Evolutionary conservation across 2,113 vertebrate species (phyloP), one percentile per base, ranked within the genome.

Genomic region (Halcyon senegalensis): DNA sequence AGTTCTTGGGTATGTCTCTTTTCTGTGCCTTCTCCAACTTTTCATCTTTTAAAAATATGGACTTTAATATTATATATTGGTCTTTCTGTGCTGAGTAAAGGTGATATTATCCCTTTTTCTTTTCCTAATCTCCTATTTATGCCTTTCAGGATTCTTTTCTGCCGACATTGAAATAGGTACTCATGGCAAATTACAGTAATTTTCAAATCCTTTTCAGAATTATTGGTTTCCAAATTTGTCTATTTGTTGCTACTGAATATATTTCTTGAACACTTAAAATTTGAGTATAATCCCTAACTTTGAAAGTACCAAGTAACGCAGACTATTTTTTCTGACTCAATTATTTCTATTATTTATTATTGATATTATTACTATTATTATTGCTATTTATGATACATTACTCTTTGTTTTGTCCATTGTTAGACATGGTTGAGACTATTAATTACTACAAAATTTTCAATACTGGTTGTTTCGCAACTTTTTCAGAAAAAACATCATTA

Each of bases 311-410:
- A 46, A 59, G 24, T 63, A 14, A 72, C 75, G 6, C 20, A 55
- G 6, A 85, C 11, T 43, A 44, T 51, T 72, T 68, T 62, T 90
- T 88, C 37, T 73, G 23, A 28, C 13, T 30, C 21, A 63, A 24
- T 5, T 63, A 4, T 48, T 74, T 56, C 1, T 62, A 2, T 17
- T 78, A 43, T 69, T 48, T 23, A 5, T 79, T 19, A 21, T 41
- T 68, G 21, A 2, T 56, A 13, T 68, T 72, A 28, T 46, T 78
- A n/a, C 2, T n/a, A 21, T 9, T 56, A 55, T 70, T 48, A 21
- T 3, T 1, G 1, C 5, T 30, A 62, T 60, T 69, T 81, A 33
- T 3, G 0, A 67, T n/a, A 56, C 9, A 30, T 33, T 33, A 33
- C 1, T 21, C 16, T 50, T 86, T 62, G 2, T 37, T 79, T 81